Evolutionary conservation across 1,140 invertebrate species (phyloP).

Genomic region (Zophobas morio): DNA sequence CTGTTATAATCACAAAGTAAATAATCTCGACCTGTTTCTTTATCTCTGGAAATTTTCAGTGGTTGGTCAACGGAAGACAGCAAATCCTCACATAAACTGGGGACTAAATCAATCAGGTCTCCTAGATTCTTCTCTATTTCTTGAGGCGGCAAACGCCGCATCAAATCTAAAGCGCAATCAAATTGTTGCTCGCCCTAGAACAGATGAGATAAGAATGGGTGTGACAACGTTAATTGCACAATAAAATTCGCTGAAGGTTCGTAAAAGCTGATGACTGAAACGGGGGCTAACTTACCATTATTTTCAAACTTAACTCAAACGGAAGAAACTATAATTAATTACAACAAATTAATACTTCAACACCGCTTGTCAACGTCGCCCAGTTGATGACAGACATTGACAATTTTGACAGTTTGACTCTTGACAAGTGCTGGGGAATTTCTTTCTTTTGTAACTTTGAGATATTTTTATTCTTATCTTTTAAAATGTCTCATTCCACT

Average conservation of each 20-base stretch:
- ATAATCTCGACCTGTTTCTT: constrained; percentile 96
- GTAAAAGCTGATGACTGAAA: neutral
- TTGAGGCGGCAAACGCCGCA: constrained; percentile 98
- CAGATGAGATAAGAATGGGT: neutral
- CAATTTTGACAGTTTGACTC: neutral
- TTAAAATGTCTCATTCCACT: too few relatives aligned
- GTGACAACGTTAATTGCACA: constrained; percentile 21
- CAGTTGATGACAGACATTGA: constrained; percentile 25
- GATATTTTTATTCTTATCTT: too few relatives aligned
- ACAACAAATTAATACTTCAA: constrained; percentile 25
- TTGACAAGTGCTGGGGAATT: neutral
- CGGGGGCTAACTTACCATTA: neutral
- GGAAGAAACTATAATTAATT: constrained; percentile 25
- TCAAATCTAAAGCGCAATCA: constrained; percentile 98
- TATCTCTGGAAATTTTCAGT: constrained; percentile 97
- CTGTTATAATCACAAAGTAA: constrained; percentile 99
- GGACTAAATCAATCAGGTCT: constrained; percentile 97
- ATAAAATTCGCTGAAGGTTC: neutral
- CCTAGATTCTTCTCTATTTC: constrained; percentile 99
- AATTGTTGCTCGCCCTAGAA: constrained; percentile 96
- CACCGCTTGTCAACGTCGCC: constrained; percentile 22
- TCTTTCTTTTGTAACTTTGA: neutral
- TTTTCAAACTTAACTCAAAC: constrained; percentile 27
- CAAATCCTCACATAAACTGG: constrained; percentile 95
- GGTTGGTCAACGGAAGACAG: constrained; percentile 99